A percentile compares a stretch with the other conserved stretches of the same genome.
Conservation (phyloP, 1,140 invertebrate species). For the Magallana ariakensis region DNA sequence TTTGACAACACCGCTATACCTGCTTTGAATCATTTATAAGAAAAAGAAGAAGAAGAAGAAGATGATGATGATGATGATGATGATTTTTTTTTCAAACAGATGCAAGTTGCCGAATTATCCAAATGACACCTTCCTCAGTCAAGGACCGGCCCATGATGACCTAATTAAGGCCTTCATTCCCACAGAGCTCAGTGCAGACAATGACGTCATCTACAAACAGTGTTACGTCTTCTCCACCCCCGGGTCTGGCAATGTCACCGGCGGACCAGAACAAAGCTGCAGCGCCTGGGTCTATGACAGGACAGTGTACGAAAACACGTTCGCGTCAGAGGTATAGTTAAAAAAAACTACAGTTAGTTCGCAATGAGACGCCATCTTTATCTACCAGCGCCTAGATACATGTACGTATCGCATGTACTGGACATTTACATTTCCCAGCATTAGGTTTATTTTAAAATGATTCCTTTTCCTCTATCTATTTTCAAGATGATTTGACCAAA, state of each 20-base stretch:
- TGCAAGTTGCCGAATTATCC: conserved; percentile 66
- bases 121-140: conserved; percentile 65
- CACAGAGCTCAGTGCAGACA: conserved; percentile 19
- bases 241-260: conserved; percentile 1
- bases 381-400: too few relatives aligned
- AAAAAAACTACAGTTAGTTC: too few relatives aligned
- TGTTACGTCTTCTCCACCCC: conserved; percentile 52
- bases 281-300: conserved; percentile 64
- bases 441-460: too few relatives aligned
- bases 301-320: conserved; percentile 59
- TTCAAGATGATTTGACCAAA: too few relatives aligned
- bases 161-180: conserved; percentile 61
- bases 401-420: too few relatives aligned
- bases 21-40: too few relatives aligned
- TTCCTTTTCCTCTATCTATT: too few relatives aligned
- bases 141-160: conserved; percentile 52
- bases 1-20: too few relatives aligned
- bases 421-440: too few relatives aligned
- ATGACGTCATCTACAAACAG: conserved; percentile 45
- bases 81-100: conserved; percentile 50
- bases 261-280: conserved; percentile 50
- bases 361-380: too few relatives aligned
- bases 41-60: too few relatives aligned
- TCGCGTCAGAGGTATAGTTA: conserved; percentile 56
- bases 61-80: too few relatives aligned